These are phyloP conservation scores for Mustelus asterias DNA, from an alignment of 2,113 vertebrate genomes.

Conservation along the genomic window DNA sequence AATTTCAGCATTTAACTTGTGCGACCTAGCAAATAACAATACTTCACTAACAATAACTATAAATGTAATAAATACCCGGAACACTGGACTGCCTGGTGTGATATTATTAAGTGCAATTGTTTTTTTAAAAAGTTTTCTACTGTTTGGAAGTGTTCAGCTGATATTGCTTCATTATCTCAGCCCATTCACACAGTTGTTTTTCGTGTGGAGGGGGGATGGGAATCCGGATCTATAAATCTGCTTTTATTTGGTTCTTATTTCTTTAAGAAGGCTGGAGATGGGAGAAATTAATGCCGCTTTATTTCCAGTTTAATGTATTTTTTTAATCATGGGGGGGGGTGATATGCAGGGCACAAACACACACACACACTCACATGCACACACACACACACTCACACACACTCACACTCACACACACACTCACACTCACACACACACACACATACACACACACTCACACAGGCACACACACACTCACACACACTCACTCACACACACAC, in stretches of 20 bases:
- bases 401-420: too few relatives aligned
- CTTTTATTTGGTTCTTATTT: not conserved
- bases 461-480: too few relatives aligned
- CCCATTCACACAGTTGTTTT: not conserved
- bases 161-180: not conserved
- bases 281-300: not conserved
- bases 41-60: not conserved
- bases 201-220: too few relatives aligned
- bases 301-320: not conserved
- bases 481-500: too few relatives aligned
- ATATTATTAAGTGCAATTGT: not conserved
- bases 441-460: too few relatives aligned
- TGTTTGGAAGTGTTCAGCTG: not conserved
- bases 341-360: too few relatives aligned
- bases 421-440: too few relatives aligned
- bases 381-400: too few relatives aligned
- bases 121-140: not conserved
- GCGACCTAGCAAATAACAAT: too few relatives aligned
- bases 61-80: not conserved
- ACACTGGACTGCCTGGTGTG: not conserved
- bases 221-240: not conserved
- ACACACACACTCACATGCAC: too few relatives aligned
- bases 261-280: not conserved
- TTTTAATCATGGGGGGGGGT: not conserved
- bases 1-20: not conserved